Base-by-base conservation (phyloP, 2,888 invertebrate genomes). In the Drosophila hawaiiensis region DNA sequence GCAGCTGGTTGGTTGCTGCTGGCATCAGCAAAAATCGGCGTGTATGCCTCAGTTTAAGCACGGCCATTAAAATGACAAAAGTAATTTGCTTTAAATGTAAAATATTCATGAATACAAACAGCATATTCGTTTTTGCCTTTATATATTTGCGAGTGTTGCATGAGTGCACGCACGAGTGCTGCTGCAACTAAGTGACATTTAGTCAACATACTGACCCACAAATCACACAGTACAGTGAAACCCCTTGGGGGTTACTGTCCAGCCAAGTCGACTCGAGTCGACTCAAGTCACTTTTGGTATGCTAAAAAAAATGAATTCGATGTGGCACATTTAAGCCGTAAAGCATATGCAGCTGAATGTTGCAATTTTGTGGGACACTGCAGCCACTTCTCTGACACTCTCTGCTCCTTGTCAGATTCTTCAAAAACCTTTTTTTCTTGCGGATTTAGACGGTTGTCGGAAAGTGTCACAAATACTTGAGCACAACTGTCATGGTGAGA, bases 51-150 rank as follows among this genome's bases (percentile, higher is more conserved):
- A 72, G 68, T 72, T 88, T 75, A 73, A 80, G 80, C 76, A 74
- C 29, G 72, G 67, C 72, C 77, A 84, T 82, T 88, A 77, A 83
- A 88, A 68, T 86, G 89, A 83, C 89, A 89, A 89, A 86, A 83
- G 78, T 89, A 84, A 84, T 84, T 84, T 84, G 61, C 64, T 69
- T 80, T 85, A 73, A 85, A 86, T 73, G 85, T 89, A 59, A 76
- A 89, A 81, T 81, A 75, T 78, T 66, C 70, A 65, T 77, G 65
- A 65, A 62, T 60, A 50, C 25, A 41, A 25, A 31, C 14, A 39
- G 35, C 29, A 35, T 53, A 54, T 37, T 54, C 31, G 54, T 31
- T 62, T 70, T 58, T 41, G 49, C 4, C 16, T 47, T 25, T 25
- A 9, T 16, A 25, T 25, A 47, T n/a, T 25, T 56, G 63, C 73